phyloP scores from a whole-genome alignment of 2,113 vertebrate species.

The Arvicanthis niloticus region DNA sequence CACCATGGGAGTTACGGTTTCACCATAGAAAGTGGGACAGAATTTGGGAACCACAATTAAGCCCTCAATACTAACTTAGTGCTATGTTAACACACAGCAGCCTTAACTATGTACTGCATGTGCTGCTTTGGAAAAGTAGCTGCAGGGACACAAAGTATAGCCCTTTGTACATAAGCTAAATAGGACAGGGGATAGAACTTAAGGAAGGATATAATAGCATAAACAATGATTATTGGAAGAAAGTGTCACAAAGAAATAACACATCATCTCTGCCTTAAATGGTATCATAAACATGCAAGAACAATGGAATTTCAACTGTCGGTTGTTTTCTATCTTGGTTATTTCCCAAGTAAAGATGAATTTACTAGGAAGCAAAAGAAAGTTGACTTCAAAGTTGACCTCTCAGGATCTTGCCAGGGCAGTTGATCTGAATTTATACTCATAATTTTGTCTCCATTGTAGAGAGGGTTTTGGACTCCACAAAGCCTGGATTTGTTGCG shows the following conservation, averaged over 20 bases:
- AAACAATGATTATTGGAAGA: not conserved
- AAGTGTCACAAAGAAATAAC: not conserved
- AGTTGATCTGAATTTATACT: not conserved
- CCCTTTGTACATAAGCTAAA: not conserved
- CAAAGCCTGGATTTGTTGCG: not conserved
- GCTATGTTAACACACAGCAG: not conserved
- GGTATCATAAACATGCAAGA: not conserved
- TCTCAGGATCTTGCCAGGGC: not conserved
- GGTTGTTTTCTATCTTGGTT: not conserved
- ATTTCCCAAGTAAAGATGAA: conserved; percentile 22
- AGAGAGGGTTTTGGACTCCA: not conserved
- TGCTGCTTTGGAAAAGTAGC: not conserved
- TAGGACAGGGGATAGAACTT: not conserved
- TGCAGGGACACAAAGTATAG: not conserved
- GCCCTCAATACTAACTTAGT: not conserved
- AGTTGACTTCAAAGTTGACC: not conserved
- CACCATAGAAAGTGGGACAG: not conserved
- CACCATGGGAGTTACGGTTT: not conserved
- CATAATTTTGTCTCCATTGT: not conserved
- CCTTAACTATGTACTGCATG: not conserved
- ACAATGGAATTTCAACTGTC: not conserved
- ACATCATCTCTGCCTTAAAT: not conserved
- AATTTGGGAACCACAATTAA: not conserved
- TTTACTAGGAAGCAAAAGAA: conserved; percentile 23
- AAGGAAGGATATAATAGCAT: not conserved